Base-by-base conservation (phyloP, 92 coral and sea anemone species). In the Siderastrea siderea region DNA sequence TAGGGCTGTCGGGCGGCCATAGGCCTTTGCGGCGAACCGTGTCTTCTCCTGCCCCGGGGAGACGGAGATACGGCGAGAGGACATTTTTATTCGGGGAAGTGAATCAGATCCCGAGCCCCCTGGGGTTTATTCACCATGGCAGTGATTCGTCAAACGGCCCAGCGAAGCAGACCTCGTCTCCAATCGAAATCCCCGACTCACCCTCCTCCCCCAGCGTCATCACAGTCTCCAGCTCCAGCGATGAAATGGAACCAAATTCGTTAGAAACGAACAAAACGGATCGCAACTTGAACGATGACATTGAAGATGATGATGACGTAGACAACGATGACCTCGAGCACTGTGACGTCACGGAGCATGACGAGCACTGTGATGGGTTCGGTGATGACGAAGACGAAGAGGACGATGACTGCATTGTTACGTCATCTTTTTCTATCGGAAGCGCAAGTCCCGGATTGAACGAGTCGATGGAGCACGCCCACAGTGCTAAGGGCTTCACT, bases 141-240 rank as follows among this genome's bases (percentile, higher is more conserved):
- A 78, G 93, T 19, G 89, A 83, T 8, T 76, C 88, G 11, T 77
- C 91, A 11, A 60, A 65, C 75, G 79, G 57, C 48, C 70, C 85
- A 8, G 86, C 84, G 70, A 96, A 95, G 79, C 83, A 88, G 78
- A 89, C 95, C 10, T 95, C 98, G n/a, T 98, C 99, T 58, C 99
- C 99, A 12, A 98, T 98, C 63, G 98, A 95, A 71, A 98, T 98
- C 63, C 95, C 96, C 43, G 99, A 98, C 87, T 95, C 98, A 55
- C 98, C 98, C 19, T 98, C 98, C 47, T 95, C 99, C 9, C 96
- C 95, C 6, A 98, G 99, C 70, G 92, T 98, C 51, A 98, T 98
- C 47, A 92, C 99, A 10, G 96, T 98, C 54, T 98, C 99, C 13
- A 98, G 99, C 88, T 98, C 99, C 3, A 94, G 99, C 65, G 99